Percentiles rank a stretch among this genome's conserved stretches.
These are phyloP conservation scores for Cichlasoma orientale DNA, from an alignment of 2,797 vertebrate genomes.

Conservation along the genomic window DNA sequence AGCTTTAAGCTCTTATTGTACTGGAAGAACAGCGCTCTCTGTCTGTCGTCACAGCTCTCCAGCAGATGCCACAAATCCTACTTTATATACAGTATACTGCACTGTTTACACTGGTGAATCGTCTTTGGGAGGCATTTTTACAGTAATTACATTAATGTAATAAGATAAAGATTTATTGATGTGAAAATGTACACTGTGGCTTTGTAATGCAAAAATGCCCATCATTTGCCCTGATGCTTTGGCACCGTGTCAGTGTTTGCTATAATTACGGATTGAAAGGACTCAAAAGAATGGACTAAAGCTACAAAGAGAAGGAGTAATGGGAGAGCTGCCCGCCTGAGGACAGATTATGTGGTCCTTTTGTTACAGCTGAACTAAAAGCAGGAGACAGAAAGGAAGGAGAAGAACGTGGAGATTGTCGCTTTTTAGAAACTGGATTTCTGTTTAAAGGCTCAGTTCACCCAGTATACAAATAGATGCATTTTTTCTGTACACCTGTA, in stretches of 20 bases:
- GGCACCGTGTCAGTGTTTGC: constrained; percentile 52
- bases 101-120: constrained; percentile 8
- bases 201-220: constrained; percentile 56
- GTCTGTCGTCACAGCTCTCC: constrained; percentile 16
- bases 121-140: constrained; percentile 1
- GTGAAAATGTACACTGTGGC: constrained; percentile 29
- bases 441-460: constrained; percentile 44
- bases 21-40: constrained; percentile 50
- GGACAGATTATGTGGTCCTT: constrained; percentile 70
- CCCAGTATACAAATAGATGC: constrained; percentile 9
- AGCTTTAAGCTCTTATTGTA: constrained; percentile 2
- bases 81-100: constrained; percentile 4
- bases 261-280: constrained; percentile 69
- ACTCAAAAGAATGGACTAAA: constrained; percentile 61
- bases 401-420: constrained; percentile 31
- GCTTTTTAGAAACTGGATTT: constrained; percentile 52
- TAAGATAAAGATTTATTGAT: constrained; percentile 56
- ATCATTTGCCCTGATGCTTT: constrained; percentile 49
- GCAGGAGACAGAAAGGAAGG: constrained; percentile 28
- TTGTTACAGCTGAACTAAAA: constrained; percentile 56
- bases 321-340: constrained; percentile 55
- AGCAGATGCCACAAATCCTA: constrained; percentile 17
- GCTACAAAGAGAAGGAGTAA: constrained; percentile 58
- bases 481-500: neutral
- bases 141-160: constrained; percentile 47